A percentile compares a stretch with the other conserved stretches of the same genome.
Evolutionary conservation across 2,888 invertebrate species (phyloP).

Genomic region (Notodonta dromedarius): DNA sequence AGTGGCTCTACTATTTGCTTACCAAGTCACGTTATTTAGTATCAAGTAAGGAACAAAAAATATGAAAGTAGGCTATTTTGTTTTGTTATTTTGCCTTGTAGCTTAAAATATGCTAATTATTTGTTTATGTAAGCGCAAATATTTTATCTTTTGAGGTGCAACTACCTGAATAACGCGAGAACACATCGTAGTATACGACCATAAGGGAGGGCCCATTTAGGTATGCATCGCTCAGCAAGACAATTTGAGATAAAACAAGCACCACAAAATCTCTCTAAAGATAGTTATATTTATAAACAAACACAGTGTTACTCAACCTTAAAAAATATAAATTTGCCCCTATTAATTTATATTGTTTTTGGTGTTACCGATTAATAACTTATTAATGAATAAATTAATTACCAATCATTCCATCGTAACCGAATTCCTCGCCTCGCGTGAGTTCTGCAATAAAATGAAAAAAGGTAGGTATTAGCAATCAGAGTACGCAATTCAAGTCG

Average conservation of each 20-base stretch:
- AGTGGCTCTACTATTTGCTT: conserved; percentile 1
- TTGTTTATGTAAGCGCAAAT: not conserved
- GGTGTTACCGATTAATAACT: not conserved
- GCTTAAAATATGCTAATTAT: conserved; percentile 2
- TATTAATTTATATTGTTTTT: not conserved
- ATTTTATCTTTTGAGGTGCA: not conserved
- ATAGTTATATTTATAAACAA: too few relatives aligned
- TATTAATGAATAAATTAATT: conserved; percentile 36
- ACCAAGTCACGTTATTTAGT: conserved; percentile 1
- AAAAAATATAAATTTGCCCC: too few relatives aligned
- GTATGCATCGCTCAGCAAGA: too few relatives aligned
- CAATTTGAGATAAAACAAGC: too few relatives aligned
- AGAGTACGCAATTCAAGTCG: conserved; percentile 10
- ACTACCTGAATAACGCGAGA: not conserved
- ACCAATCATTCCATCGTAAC: conserved; percentile 85
- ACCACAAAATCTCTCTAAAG: too few relatives aligned
- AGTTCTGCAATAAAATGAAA: conserved; percentile 55
- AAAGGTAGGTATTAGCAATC: conserved; percentile 8
- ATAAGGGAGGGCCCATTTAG: too few relatives aligned
- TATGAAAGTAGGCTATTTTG: conserved; percentile 7
- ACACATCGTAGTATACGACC: too few relatives aligned
- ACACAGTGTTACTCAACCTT: too few relatives aligned
- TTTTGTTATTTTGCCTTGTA: conserved; percentile 3
- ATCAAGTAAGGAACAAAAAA: conserved; percentile 3
- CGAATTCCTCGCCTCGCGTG: conserved; percentile 80